Evolutionary conservation across 2,797 vertebrate species (phyloP).

Genomic region (Diplodus puntazzo): DNA sequence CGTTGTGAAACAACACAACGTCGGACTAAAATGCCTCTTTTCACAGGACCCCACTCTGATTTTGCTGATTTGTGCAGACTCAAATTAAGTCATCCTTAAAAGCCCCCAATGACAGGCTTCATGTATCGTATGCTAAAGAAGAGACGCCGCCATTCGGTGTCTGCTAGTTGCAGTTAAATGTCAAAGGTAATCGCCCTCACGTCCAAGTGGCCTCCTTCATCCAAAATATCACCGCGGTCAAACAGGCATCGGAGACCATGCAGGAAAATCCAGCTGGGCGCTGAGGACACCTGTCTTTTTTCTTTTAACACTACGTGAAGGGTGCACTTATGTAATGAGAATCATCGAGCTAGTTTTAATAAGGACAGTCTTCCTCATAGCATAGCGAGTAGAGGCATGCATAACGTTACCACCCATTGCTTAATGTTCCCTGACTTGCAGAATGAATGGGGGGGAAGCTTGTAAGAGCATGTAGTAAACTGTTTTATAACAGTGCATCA

Average conservation of each 20-base stretch:
- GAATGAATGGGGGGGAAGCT: background rate
- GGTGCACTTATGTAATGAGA: background rate
- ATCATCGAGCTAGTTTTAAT: too few species aligned
- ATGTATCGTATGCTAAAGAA: background rate
- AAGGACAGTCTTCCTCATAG: too few species aligned
- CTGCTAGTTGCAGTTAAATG: conserved; percentile 68
- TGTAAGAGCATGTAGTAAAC: background rate
- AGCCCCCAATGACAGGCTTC: background rate
- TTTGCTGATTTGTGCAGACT: too few species aligned
- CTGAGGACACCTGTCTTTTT: conserved; percentile 12
- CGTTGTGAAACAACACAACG: conserved; percentile 42
- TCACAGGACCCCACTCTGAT: background rate
- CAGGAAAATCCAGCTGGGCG: background rate
- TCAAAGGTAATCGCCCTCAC: conserved; percentile 71
- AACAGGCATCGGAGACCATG: conserved; percentile 27
- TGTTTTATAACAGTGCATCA: background rate
- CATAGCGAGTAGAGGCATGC: background rate
- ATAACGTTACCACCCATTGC: too few species aligned
- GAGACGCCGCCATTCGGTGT: background rate
- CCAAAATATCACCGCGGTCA: conserved; percentile 65
- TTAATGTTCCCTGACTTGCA: background rate
- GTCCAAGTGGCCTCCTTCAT: conserved; percentile 17
- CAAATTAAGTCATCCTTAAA: background rate
- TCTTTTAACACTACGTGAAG: background rate
- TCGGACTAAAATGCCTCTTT: background rate